These are phyloP conservation scores for Mormyrus lacerda DNA, from an alignment of 2,113 vertebrate genomes.

Conservation along the genomic window DNA sequence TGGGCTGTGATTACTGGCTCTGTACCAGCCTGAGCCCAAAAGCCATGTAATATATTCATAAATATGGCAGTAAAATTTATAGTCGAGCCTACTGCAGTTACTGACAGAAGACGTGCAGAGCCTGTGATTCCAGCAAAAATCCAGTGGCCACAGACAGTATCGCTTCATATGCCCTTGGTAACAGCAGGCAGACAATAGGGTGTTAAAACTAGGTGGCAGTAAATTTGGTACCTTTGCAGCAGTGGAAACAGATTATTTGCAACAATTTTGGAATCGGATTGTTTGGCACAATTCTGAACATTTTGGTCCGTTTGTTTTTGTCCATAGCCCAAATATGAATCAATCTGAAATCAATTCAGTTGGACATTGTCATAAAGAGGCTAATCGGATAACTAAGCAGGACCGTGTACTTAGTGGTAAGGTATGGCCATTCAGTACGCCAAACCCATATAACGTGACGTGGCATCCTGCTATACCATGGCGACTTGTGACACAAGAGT, in stretches of 20 bases:
- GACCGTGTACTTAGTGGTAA: slow-evolving; percentile 20
- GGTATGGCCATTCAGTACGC: slow-evolving; percentile 42
- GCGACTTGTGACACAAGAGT: slow-evolving; percentile 38
- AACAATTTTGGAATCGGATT: slow-evolving; percentile 8
- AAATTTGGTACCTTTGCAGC: slow-evolving; percentile 24
- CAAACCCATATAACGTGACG: slow-evolving; percentile 27
- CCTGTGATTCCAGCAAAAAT: slow-evolving; percentile 24
- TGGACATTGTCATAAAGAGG: background rate
- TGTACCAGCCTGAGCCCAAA: slow-evolving; percentile 4
- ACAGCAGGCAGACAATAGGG: background rate
- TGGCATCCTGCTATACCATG: slow-evolving; percentile 31
- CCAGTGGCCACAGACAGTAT: slow-evolving; percentile 1
- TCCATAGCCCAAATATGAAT: slow-evolving; percentile 26
- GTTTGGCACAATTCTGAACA: slow-evolving; percentile 17
- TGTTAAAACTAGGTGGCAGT: slow-evolving; percentile 13
- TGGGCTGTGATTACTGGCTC: background rate
- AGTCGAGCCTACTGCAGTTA: background rate
- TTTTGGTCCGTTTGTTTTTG: slow-evolving; percentile 14
- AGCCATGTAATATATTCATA: slow-evolving; percentile 14
- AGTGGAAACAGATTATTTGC: slow-evolving; percentile 9
- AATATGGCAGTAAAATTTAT: slow-evolving; percentile 5
- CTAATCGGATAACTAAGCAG: slow-evolving; percentile 33
- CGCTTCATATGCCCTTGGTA: background rate
- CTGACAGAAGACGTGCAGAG: slow-evolving; percentile 25
- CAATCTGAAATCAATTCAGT: slow-evolving; percentile 30